Evolutionary conservation across 2,797 vertebrate genomes (phyloP).

Genomic region (Halcyon chelicuti): DNA sequence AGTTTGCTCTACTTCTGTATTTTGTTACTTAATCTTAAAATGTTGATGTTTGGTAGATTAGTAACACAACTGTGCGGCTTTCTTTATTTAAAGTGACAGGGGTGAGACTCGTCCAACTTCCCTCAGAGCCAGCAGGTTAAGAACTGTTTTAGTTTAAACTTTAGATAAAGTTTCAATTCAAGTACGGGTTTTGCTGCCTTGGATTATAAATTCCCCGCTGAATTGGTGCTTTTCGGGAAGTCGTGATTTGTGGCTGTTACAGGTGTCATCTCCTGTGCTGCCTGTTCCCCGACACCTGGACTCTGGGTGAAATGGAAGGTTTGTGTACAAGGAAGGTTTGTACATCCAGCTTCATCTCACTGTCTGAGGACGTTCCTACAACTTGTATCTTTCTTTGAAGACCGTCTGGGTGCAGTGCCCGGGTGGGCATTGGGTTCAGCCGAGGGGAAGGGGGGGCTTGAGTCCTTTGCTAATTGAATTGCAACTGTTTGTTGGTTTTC

Average conservation of each 20-base stretch:
- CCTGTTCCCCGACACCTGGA: not conserved
- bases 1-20: not conserved
- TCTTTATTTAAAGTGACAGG: not conserved
- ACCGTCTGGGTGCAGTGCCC: fast-evolving
- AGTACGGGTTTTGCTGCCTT: not conserved
- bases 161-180: not conserved
- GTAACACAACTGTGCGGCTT: not conserved
- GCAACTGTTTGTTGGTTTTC: not conserved
- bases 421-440: not conserved
- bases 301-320: no score
- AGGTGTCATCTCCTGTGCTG: not conserved
- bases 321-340: no score
- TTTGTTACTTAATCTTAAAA: not conserved
- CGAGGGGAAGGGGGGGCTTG: no score
- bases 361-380: not conserved
- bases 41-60: not conserved
- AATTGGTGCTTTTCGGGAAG: not conserved
- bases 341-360: not conserved
- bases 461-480: not conserved
- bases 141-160: not conserved
- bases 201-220: not conserved
- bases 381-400: not conserved
- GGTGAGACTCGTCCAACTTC: not conserved
- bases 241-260: not conserved
- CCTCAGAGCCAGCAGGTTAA: not conserved